These are phyloP conservation scores for Hirtodrosophila trivittata DNA, from an alignment of 2,888 invertebrate species.

Conservation along the genomic window DNA sequence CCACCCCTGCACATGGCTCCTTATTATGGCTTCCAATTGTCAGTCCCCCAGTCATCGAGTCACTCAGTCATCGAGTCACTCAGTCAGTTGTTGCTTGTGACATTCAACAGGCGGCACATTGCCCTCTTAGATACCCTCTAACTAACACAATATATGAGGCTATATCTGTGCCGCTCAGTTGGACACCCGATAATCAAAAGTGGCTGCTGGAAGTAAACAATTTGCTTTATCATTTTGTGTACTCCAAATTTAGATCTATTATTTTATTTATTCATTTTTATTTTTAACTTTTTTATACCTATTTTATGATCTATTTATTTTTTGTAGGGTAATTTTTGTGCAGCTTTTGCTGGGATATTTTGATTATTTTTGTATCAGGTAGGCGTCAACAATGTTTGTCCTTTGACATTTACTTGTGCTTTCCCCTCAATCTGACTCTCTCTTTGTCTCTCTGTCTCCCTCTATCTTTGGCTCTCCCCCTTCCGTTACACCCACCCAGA, in stretches of 20 bases:
- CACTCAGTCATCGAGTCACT: background rate
- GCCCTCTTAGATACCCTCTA: constrained; percentile 20
- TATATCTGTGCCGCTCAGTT: too few species aligned
- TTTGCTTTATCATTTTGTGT: too few species aligned
- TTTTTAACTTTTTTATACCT: too few species aligned
- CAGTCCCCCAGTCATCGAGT: background rate
- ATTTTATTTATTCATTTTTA: too few species aligned
- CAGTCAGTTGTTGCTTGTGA: constrained; percentile 33
- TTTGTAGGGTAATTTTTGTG: too few species aligned
- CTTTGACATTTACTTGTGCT: constrained; percentile 69
- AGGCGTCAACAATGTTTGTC: constrained; percentile 50
- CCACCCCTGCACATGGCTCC: constrained; percentile 25
- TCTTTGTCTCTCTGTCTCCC: background rate
- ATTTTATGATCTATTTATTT: too few species aligned
- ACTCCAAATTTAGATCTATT: too few species aligned
- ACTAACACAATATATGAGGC: background rate
- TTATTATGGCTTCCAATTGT: constrained; percentile 47
- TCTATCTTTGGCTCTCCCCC: background rate
- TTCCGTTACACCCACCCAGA: background rate
- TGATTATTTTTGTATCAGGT: constrained; percentile 34
- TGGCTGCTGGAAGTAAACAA: too few species aligned
- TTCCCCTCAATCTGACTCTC: too few species aligned
- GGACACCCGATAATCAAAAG: too few species aligned
- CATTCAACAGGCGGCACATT: constrained; percentile 67
- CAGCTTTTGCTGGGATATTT: background rate